Conservation (phyloP, 2,797 vertebrate genomes). For the Streptopelia turtur region DNA sequence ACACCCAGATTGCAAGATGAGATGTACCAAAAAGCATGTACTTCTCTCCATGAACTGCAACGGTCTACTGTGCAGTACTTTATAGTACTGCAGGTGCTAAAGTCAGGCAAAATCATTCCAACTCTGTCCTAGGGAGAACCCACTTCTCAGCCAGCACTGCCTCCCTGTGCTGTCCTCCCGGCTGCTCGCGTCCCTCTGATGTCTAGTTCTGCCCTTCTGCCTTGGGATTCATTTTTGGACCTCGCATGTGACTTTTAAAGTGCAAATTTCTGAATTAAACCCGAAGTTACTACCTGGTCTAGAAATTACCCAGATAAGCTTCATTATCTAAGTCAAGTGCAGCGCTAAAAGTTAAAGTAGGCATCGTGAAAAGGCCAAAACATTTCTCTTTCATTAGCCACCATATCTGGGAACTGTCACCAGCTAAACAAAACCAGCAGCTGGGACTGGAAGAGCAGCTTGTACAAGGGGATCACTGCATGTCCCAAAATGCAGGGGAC, state of each 20-base stretch:
- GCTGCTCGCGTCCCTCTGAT: not conserved
- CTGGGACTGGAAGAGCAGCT: not conserved
- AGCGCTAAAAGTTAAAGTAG: not conserved
- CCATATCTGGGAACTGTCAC: not conserved
- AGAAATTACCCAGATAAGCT: not conserved
- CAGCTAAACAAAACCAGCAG: not conserved
- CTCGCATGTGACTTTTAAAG: not conserved
- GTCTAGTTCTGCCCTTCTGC: not conserved
- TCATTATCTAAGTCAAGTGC: not conserved
- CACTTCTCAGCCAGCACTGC: not conserved
- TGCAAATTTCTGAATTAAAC: not conserved
- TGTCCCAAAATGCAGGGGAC: not conserved
- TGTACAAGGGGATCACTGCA: not conserved
- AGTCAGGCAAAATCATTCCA: not conserved
- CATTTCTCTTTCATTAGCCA: not conserved
- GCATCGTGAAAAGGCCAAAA: not conserved
- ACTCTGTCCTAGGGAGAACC: not conserved
- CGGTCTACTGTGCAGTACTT: not conserved
- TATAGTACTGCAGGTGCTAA: not conserved
- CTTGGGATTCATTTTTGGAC: not conserved
- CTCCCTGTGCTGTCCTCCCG: not conserved
- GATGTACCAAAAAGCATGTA: not conserved
- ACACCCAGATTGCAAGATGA: not conserved
- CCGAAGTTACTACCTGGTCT: not conserved
- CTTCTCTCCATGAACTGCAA: not conserved